Base-by-base conservation (phyloP, 2,797 vertebrate genomes). In the Neosilurus hyrtlii region DNA sequence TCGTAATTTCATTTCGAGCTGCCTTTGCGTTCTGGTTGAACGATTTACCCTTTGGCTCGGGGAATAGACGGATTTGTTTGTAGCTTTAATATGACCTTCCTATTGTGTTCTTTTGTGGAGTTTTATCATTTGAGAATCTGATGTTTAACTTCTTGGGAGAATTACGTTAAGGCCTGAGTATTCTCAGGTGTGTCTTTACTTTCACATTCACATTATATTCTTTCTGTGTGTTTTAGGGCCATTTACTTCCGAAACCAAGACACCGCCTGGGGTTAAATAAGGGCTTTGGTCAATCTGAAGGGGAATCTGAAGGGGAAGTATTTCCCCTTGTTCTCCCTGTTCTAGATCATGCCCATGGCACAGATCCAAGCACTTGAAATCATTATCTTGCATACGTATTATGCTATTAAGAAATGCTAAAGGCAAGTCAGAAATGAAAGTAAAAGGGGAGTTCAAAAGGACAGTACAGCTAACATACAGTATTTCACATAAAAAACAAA, bases 1-100 rank as follows among this genome's bases (percentile, higher is more conserved):
- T 85, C 89, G 63, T 80, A 81, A 82, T 83, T 88, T 85, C 86
- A 51, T 85, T 89, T 86, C 85, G 83, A 78, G 67, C 79, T 85
- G 51, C 78, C 26, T 73, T 85, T 54, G 65, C 22, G 75, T 68
- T 89, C 81, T 71, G 68, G 81, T 89, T 81, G 80, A 84, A 65
- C 56, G 82, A 14, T 70, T 81, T 63, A 66, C 66, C 35, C 43
- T 88, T 89, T 87, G 75, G 84, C 81, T 57, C 54, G 68, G 54
- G 52, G 49, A 86, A 74, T 79, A 20, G 56, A 77, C 0, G 22
- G 59, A 59, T 35, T 86, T 82, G 57, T 83, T 81, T 84, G 84
- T 82, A 86, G 49, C 14, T 62, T 80, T 74, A 77, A 70, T 77
- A 57, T 66, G 82, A 78, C 73, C 77, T 82, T 86, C 22, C 66